Base-by-base conservation (phyloP, 2,797 vertebrate species). In the Xenopus petersii region DNA sequence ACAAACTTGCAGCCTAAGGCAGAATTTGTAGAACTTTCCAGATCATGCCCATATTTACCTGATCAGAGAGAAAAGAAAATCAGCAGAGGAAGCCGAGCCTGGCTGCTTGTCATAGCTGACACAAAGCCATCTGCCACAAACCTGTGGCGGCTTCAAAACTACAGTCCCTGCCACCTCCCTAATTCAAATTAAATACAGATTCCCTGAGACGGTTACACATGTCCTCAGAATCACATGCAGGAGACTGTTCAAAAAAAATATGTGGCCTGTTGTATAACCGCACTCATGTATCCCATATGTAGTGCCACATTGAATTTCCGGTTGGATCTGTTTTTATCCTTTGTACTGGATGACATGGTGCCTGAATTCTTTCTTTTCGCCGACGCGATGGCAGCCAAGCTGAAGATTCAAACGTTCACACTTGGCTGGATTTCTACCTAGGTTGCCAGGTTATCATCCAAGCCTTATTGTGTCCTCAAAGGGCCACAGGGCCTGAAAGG, bases 81-180 rank as follows among this genome's bases (percentile, higher is more conserved):
- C 89, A 92, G 92, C 91, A 91, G 89, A 94, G 91, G 93, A 95
- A 94, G 93, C 92, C 82, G 87, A 92, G 90, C 91, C 93, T 93
- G 95, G 93, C 93, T 90, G 92, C 93, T 93, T 96, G 93, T 95
- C 94, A 95, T 94, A 93, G 93, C 94, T 93, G 94, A 96, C 94
- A 94, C 92, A 86, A 89, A 93, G 92, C 95, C 95, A 97, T 96
- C 96, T 97, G 95, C 94, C 94, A 92, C 93, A 94, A 96, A 96
- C 95, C 94, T 96, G 95, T 95, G 94, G 93, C 92, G 86, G 89
- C 91, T 92, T 94, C 92, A 92, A 89, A 92, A 86, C 88, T 92
- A 88, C 88, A 88, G 87, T 89, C 82, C 89, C 91, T 87, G 89
- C 91, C 90, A 87, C 92, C 87, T 87, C 88, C 89, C 86, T 81